These are phyloP conservation scores for Aurelia sp. DNA, from an alignment of 30 jellyfish, hydroid and myxozoan species.

Conservation along the genomic window DNA sequence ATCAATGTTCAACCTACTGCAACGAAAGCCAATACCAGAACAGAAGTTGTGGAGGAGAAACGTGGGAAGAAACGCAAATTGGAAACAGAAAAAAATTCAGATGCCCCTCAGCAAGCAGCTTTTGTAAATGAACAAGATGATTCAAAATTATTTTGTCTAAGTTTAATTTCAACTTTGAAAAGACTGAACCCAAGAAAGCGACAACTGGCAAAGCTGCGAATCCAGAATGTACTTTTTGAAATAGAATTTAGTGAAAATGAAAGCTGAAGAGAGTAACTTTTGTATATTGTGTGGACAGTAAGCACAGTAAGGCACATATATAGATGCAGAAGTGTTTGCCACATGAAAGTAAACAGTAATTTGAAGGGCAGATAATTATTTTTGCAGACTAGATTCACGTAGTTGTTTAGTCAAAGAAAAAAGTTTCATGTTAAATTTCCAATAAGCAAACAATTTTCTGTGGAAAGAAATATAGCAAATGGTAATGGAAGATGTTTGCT, in stretches of 20 bases:
- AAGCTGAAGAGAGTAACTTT: background rate
- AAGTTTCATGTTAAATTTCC: too few species aligned
- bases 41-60: slow-evolving; percentile 2
- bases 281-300: too few species aligned
- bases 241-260: slow-evolving; percentile 52
- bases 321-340: too few species aligned
- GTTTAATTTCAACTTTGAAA: slow-evolving; percentile 70
- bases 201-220: slow-evolving; percentile 73
- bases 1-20: background rate
- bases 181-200: slow-evolving; percentile 60
- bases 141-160: slow-evolving; percentile 71
- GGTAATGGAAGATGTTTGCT: too few species aligned
- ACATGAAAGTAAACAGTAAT: too few species aligned
- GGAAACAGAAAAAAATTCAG: slow-evolving; percentile 40
- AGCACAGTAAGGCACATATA: too few species aligned
- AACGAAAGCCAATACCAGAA: background rate
- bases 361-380: too few species aligned
- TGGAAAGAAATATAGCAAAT: too few species aligned
- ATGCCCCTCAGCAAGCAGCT: slow-evolving; percentile 43
- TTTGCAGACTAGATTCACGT: too few species aligned
- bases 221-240: slow-evolving; percentile 72
- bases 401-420: too few species aligned
- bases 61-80: slow-evolving; percentile 45
- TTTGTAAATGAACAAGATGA: slow-evolving; percentile 66
- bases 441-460: too few species aligned